Percentiles rank a stretch among this genome's conserved stretches.
These are phyloP conservation scores for Leucoraja ocellata DNA, from an alignment of 2,797 vertebrate species.

Conservation along the genomic window DNA sequence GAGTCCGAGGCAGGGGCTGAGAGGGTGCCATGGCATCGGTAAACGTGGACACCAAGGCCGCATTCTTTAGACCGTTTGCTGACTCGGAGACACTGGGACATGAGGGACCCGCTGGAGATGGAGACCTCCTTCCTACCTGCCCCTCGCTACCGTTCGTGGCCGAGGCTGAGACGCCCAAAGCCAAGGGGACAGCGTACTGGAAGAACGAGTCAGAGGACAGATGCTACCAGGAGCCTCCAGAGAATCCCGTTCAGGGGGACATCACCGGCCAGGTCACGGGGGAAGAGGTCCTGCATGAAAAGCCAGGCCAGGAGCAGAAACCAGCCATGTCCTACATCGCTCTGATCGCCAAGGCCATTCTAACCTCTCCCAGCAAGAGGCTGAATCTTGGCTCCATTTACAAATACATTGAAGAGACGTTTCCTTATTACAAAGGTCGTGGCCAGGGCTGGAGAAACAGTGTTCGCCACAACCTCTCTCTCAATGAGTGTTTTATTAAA, in stretches of 20 bases:
- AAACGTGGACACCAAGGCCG: not conserved
- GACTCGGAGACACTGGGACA: not conserved
- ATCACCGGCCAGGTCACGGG: not conserved
- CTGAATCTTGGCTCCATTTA: constrained; percentile 38
- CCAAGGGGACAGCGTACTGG: not conserved
- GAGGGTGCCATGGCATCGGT: not conserved
- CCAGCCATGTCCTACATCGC: constrained; percentile 37
- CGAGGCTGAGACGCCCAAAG: not conserved
- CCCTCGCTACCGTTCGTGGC: not conserved
- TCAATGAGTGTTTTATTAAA: constrained; percentile 38
- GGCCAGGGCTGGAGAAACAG: constrained; percentile 38
- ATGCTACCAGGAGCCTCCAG: not conserved
- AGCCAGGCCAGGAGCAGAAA: not conserved
- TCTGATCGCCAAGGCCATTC: constrained; percentile 37
- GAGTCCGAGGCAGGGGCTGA: not conserved
- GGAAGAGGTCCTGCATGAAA: not conserved
- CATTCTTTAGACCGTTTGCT: constrained; percentile 32
- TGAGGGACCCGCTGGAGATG: not conserved
- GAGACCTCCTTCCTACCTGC: not conserved
- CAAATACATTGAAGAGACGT: constrained; percentile 36
- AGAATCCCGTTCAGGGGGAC: not conserved
- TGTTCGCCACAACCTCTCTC: constrained; percentile 37
- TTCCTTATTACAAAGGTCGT: constrained; percentile 35
- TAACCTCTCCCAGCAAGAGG: constrained; percentile 5
- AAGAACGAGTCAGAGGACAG: not conserved